A percentile compares a stretch with the other conserved stretches of the same genome.
Conservation (phyloP, 1,140 invertebrate genomes). For the Hyphantria cunea region DNA sequence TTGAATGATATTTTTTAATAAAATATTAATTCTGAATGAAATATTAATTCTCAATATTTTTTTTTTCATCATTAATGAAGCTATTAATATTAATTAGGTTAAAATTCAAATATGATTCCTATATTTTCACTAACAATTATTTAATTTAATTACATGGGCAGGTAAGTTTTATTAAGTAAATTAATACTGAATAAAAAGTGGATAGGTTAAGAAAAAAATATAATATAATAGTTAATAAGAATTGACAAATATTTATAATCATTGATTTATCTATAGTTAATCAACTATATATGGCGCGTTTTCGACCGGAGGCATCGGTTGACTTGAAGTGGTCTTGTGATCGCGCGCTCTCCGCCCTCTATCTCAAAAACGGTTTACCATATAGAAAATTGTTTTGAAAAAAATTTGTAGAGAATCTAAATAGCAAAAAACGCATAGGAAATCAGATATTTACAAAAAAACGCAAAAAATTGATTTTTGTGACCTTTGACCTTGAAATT, state of each 20-base stretch:
- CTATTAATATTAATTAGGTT: conserved; percentile 25
- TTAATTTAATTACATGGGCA: conserved; percentile 30
- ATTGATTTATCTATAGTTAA: conserved; percentile 9
- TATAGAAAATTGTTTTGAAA: conserved; percentile 5
- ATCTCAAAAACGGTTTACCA: conserved; percentile 15
- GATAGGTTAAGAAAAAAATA: conserved; percentile 26
- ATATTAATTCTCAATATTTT: conserved; percentile 30
- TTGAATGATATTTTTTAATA: conserved; percentile 35
- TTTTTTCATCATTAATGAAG: conserved; percentile 30
- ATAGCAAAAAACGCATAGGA: conserved; percentile 9
- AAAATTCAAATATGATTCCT: conserved; percentile 13
- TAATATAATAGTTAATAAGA: conserved; percentile 17
- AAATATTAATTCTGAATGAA: no score
- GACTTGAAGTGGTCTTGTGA: conserved; percentile 11
- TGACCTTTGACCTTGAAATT: conserved; percentile 8
- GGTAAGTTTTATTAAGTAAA: conserved; percentile 31
- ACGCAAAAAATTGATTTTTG: conserved; percentile 15
- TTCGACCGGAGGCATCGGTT: conserved; percentile 18
- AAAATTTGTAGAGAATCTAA: conserved; percentile 19
- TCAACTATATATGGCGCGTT: conserved; percentile 15
- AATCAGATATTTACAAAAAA: conserved; percentile 20
- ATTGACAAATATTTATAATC: conserved; percentile 14
- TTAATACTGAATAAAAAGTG: conserved; percentile 27
- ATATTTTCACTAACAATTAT: conserved; percentile 30
- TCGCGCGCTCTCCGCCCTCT: no score